Base-by-base conservation (phyloP, 2,797 vertebrate genomes). In the Rhabdophis nuchalis region DNA sequence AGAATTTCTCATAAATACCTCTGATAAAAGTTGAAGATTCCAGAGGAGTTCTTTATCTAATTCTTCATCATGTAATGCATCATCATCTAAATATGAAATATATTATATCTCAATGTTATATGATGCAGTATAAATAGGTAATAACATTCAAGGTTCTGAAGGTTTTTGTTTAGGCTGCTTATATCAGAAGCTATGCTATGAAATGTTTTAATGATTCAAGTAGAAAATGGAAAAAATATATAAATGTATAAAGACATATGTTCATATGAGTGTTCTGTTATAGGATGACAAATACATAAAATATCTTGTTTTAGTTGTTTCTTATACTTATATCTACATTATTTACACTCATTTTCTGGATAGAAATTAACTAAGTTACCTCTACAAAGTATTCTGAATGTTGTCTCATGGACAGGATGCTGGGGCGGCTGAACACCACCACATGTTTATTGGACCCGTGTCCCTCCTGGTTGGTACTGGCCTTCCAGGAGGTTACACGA, bases 1-100 rank as follows among this genome's bases (percentile, higher is more conserved):
- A 92, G 50, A 0, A 0, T 64, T 94, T 86, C 86, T 85, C 58
- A 72, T 27, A 85, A 60, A 97, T 97, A 99, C 99, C 98, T 99
- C 99, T 93, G 99, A 99, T 91, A 99, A 97, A 89, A 99, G 98
- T 94, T 99, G 99, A 86, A 99, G 98, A 96, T 98, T 99, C 99
- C 99, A 99, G 23, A 99, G 97, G 85, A 99, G 97, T 94, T 99
- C 99, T 95, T 99, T 99, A 97, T 99, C 99, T 91, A 99, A 97
- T 89, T 99, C 99, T 97, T 99, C 99, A 60, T 99, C 99, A 94
- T 96, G 97, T 92, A 99, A 97, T 57, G 99, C 98, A 95, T 99
- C 99, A 93, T 99, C 99, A 97, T 99, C 99, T 99, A 96, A 92
- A 96, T 93, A 93, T 46, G 95, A 96, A 72, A 97, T 96, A 94